Evolutionary conservation across 2,888 invertebrate species (phyloP), one percentile per base, ranked within the genome.

Genomic region (Athetis lepigone): DNA sequence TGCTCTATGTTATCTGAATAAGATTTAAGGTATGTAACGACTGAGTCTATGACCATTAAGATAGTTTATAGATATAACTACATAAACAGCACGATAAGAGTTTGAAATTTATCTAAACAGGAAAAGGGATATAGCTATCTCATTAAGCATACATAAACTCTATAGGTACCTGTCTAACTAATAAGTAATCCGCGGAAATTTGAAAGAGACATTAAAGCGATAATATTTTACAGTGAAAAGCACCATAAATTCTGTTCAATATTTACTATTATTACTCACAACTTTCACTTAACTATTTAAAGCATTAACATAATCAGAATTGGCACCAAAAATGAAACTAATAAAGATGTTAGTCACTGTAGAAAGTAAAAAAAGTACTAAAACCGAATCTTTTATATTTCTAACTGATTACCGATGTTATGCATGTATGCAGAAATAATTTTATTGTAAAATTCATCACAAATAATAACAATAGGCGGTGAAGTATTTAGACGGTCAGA

Each of bases 201-300:
- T 62, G 68, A 59, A 59, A 63, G 46, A 69, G 63, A 79, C 40
- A 47, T 59, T 71, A 66, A 74, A 75, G 80, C 81, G 70, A 71
- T 37, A 70, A 75, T 73, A 80, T 72, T 77, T 76, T 80, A 80
- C 65, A 80, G 74, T 80, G 84, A 81, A 87, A 93, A 93, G 93
- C 93, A 94, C 93, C 93, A 93, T 89, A 90, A 88, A 88, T 89
- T 90, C 85, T 90, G 90, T 82, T 82, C 81, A 84, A 88, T 85
- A 86, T 81, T 81, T 73, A 84, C 85, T 90, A 90, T 85, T 82
- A 82, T 86, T 88, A 92, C 87, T 93, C 92, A 92, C 92, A 93
- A 92, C 91, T 89, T 88, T 87, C 79, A 87, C 89, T 90, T 90
- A 90, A 82, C 85, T 91, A 92, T 90, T 90, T 93, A 93, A 93